Evolutionary conservation across 2,888 invertebrate genomes (phyloP).

Genomic region (Eulithis prunata): DNA sequence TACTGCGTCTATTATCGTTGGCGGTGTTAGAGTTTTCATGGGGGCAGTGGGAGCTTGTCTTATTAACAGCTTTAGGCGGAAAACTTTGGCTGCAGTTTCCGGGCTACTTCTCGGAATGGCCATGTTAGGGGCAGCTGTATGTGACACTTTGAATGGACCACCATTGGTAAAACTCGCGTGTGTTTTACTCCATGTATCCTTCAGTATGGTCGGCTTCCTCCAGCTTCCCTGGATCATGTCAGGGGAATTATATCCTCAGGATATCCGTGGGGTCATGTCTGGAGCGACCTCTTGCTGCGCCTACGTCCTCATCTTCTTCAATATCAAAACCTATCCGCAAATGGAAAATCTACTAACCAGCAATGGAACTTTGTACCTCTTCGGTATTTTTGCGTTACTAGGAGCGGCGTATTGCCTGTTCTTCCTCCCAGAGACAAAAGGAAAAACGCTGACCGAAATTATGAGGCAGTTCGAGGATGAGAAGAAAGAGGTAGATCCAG

Average conservation of each 20-base stretch:
- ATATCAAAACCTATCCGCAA: constrained; percentile 88
- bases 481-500: constrained; percentile 68
- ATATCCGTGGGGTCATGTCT: constrained; percentile 87
- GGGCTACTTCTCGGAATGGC: constrained; percentile 87
- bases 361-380: constrained; percentile 87
- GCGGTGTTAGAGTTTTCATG: constrained; percentile 86
- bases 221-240: constrained; percentile 91
- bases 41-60: constrained; percentile 87
- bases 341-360: constrained; percentile 83
- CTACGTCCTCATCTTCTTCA: constrained; percentile 88
- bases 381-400: constrained; percentile 84
- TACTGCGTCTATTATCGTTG: constrained; percentile 88
- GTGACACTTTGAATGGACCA: constrained; percentile 82
- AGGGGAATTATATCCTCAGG: constrained; percentile 88
- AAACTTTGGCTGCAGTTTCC: constrained; percentile 86
- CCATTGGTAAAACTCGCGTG: constrained; percentile 82
- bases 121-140: constrained; percentile 86
- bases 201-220: constrained; percentile 89
- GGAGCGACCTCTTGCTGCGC: constrained; percentile 89
- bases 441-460: constrained; percentile 87
- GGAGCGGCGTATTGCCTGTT: constrained; percentile 85
- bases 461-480: constrained; percentile 85
- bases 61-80: constrained; percentile 86
- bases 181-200: constrained; percentile 87
- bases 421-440: constrained; percentile 88